Evolutionary conservation across 2,797 vertebrate species (phyloP), one percentile per base, ranked within the genome.

Genomic region (Hemibagrus guttatus): DNA sequence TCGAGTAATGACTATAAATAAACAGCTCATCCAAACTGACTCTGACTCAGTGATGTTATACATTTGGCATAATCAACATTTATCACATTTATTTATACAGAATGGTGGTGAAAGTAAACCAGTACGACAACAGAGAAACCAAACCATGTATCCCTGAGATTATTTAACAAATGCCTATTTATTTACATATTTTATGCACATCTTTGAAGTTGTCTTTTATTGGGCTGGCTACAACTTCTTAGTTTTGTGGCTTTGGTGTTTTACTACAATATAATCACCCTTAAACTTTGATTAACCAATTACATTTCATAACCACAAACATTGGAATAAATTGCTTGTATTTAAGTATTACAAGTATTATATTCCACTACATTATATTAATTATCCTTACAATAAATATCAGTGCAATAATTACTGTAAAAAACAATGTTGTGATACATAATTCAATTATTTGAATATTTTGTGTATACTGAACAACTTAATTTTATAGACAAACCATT

Each of bases 1-100:
- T 94, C 90, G 91, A 94, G 93, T 95, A 92, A 94, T 94, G 92
- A 93, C 93, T 93, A 94, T 93, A 90, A 93, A 93, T 93, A 92
- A 92, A 93, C 85, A 89, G 88, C 75, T 90, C 68, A 83, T 89
- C 81, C 84, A 87, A 90, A 76, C 78, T 74, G 82, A 81, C 59
- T 52, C 21, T 42, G 88, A 31, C 69, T 89, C 63, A 74, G 49
- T 63, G 59, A 81, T 85, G 42, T 56, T 28, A 46, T 58, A 83
- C 59, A 59, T 42, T 16, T 80, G 76, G 39, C 0, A 28, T 63
- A 59, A 17, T 17, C 6, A 16, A 16, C 3, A 42, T 16, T 26
- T 46, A 46, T 63, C 63, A n/a, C 23, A 63, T 46, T n/a, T 46
- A 81, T 63, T 81, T 19, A 19, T 19, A 81, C 7, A 64, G 23